phyloP scores from a whole-genome alignment of 2,113 vertebrate species.

The Lichenostomus cassidix region DNA sequence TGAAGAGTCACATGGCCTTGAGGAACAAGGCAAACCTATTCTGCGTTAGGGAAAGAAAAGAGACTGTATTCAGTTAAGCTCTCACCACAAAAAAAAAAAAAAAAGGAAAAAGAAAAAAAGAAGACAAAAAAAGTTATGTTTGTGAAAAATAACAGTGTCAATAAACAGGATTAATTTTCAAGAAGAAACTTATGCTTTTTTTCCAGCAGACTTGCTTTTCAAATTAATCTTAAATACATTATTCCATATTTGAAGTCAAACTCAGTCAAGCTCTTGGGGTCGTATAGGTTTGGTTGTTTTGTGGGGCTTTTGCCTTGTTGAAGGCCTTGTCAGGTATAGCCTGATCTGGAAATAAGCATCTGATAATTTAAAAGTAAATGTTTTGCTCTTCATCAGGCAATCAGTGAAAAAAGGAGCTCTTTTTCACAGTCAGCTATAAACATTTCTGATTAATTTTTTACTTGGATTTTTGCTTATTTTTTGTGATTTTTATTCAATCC shows the following conservation, averaged over 20 bases:
- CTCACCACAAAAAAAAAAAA: neutral
- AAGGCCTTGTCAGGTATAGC: neutral
- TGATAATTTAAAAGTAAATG: neutral
- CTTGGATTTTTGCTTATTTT: neutral
- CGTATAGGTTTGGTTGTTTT: neutral
- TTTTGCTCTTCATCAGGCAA: neutral
- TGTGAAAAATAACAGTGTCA: neutral
- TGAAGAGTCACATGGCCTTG: neutral
- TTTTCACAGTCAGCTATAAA: neutral
- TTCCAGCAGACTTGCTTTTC: neutral
- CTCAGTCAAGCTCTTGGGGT: neutral
- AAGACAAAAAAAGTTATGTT: neutral
- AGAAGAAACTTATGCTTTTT: neutral
- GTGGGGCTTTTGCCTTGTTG: neutral
- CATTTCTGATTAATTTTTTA: neutral
- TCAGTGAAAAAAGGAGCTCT: neutral
- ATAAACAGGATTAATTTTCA: neutral
- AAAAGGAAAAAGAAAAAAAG: no score
- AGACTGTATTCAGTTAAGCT: neutral
- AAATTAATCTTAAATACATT: neutral
- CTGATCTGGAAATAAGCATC: neutral
- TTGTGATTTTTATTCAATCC: neutral
- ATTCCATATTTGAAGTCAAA: neutral
- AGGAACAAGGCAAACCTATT: neutral
- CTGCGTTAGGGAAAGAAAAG: neutral